Percentiles rank a stretch among this genome's conserved stretches.
phyloP scores from a whole-genome alignment of 2,888 invertebrate genomes.

The Aporophyla nigra region DNA sequence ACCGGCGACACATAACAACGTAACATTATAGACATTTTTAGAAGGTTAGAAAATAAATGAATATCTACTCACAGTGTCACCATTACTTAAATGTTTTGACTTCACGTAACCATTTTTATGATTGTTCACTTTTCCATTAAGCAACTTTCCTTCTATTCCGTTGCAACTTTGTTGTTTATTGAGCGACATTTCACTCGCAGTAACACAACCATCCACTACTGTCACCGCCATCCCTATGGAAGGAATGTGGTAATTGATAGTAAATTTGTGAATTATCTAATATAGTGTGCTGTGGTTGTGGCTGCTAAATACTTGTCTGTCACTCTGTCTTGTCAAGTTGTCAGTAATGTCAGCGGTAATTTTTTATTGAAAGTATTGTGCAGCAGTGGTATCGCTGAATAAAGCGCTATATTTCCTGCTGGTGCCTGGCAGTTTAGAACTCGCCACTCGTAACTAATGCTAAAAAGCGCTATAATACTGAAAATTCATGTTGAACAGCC shows the following conservation, averaged over 20 bases:
- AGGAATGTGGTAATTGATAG: neutral
- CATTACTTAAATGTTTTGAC: conserved; percentile 73
- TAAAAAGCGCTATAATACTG: conserved; percentile 12
- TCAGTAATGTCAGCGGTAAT: conserved; percentile 1
- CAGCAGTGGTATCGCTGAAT: conserved; percentile 15
- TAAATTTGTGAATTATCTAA: too few relatives aligned
- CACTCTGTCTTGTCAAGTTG: neutral
- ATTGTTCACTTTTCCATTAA: conserved; percentile 77
- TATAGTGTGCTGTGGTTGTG: neutral
- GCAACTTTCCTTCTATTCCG: conserved; percentile 69
- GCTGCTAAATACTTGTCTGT: neutral
- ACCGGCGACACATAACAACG: conserved; percentile 15
- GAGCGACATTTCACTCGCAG: conserved; percentile 59
- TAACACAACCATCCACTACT: conserved; percentile 70
- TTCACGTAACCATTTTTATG: conserved; percentile 81
- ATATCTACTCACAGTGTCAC: conserved; percentile 80
- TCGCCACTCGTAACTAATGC: neutral
- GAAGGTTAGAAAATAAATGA: conserved; percentile 69
- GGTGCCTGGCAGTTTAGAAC: neutral
- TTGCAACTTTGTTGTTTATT: conserved; percentile 73
- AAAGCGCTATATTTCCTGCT: conserved; percentile 16
- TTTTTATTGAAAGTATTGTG: conserved; percentile 20
- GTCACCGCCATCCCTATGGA: conserved; percentile 81
- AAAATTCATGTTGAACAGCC: neutral
- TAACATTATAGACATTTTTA: conserved; percentile 4